Percentiles rank a stretch among this genome's conserved stretches.
phyloP scores from a whole-genome alignment of 35 echinoderm and acorn worm genomes.

The Lytechinus pictus region DNA sequence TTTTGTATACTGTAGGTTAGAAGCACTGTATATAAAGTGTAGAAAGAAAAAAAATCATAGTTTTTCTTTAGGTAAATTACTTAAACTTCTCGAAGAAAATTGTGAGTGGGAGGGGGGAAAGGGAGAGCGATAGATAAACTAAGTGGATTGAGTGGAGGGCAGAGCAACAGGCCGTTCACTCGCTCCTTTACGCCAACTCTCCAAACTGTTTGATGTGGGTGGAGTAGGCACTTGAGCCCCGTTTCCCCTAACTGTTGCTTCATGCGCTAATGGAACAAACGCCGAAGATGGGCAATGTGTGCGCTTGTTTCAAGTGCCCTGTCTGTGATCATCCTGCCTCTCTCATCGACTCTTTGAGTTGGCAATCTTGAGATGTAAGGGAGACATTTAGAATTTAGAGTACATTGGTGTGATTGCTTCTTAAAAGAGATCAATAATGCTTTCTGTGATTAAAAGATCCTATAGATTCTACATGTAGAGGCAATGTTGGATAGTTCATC shows the following conservation, averaged over 20 bases:
- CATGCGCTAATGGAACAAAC: conserved; percentile 3
- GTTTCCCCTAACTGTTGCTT: conserved; percentile 29
- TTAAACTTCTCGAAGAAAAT: not conserved
- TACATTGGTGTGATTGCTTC: not conserved
- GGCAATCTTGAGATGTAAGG: not conserved
- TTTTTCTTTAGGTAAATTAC: not conserved
- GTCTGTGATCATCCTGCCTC: not conserved
- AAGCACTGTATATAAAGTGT: too few species aligned
- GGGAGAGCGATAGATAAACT: not conserved
- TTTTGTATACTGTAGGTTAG: too few species aligned
- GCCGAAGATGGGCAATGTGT: not conserved
- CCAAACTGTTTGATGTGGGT: conserved; percentile 50
- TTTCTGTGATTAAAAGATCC: too few species aligned
- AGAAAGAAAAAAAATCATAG: not conserved
- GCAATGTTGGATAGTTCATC: too few species aligned
- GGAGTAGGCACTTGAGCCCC: conserved; percentile 39
- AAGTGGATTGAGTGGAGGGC: conserved; percentile 18
- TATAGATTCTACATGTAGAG: too few species aligned
- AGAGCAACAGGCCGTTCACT: conserved; percentile 27
- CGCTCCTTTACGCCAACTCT: not conserved
- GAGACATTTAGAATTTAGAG: not conserved
- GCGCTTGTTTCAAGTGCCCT: not conserved
- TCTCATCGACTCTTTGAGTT: not conserved
- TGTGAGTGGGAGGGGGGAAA: not conserved
- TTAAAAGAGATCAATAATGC: too few species aligned